Evolutionary conservation across 2,888 invertebrate species (phyloP).

Genomic region (Hedychridium roseum): DNA sequence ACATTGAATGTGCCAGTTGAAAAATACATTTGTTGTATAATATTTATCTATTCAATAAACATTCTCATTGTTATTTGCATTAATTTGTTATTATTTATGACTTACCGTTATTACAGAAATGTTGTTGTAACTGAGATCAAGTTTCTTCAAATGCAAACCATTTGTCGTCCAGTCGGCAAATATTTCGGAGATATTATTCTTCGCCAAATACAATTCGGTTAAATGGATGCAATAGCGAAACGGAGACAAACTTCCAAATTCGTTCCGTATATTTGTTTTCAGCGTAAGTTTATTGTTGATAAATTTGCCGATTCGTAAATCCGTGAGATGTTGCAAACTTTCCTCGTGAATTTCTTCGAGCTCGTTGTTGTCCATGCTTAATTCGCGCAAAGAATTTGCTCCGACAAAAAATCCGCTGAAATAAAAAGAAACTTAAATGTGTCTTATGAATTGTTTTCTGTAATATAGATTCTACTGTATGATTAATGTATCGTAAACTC

Average conservation of each 20-base stretch:
- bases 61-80: too few species aligned
- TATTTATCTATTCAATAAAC: too few species aligned
- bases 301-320: constrained; percentile 66
- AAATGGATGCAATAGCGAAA: constrained; percentile 68
- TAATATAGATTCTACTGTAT: too few species aligned
- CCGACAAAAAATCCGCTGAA: constrained; percentile 60
- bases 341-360: constrained; percentile 58
- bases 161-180: constrained; percentile 73
- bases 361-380: constrained; percentile 67
- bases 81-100: too few species aligned
- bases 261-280: constrained; percentile 32
- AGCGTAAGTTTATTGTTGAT: constrained; percentile 67
- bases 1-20: too few species aligned
- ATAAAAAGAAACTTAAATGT: too few species aligned
- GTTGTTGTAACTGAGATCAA: constrained; percentile 75
- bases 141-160: constrained; percentile 66
- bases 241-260: constrained; percentile 66
- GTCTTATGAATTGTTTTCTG: too few species aligned
- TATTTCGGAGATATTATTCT: constrained; percentile 71
- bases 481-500: too few species aligned
- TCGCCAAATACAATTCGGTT: constrained; percentile 69
- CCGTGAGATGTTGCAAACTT: constrained; percentile 67
- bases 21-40: too few species aligned
- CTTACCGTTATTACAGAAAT: constrained; percentile 68
- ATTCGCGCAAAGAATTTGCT: constrained; percentile 61